These are phyloP conservation scores for Carcinoscorpius rotundicauda DNA, from an alignment of 1,140 invertebrate genomes.

Conservation along the genomic window DNA sequence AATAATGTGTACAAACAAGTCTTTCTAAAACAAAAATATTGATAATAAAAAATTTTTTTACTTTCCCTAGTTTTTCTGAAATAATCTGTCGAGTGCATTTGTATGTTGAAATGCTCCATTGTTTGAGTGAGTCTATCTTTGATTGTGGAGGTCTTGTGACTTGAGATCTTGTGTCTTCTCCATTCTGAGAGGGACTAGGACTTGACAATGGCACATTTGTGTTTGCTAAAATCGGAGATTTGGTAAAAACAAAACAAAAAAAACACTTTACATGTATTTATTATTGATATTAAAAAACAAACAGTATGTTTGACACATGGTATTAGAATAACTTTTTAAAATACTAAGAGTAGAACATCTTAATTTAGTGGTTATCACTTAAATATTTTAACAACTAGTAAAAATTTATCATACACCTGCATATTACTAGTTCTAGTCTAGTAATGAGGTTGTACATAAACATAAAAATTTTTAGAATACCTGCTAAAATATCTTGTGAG, in stretches of 20 bases:
- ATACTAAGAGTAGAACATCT: background rate
- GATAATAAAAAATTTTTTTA: background rate
- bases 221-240: background rate
- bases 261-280: background rate
- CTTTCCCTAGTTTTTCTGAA: slow-evolving; percentile 84
- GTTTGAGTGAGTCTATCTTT: slow-evolving; percentile 77
- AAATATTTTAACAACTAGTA: background rate
- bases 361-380: too few species aligned
- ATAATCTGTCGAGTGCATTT: slow-evolving; percentile 91
- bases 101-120: slow-evolving; percentile 93
- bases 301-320: background rate
- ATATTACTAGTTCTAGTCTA: too few species aligned
- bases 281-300: background rate
- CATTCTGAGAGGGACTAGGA: background rate
- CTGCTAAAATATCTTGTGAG: too few species aligned
- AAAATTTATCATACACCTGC: too few species aligned
- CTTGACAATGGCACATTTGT: background rate
- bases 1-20: too few species aligned
- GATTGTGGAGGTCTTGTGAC: slow-evolving; percentile 30
- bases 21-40: too few species aligned
- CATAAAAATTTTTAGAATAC: too few species aligned
- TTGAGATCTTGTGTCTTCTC: background rate
- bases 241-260: background rate
- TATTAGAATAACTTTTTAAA: background rate
- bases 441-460: too few species aligned